A percentile compares a stretch with the other conserved stretches of the same genome.
These are phyloP conservation scores for Abramis brama DNA, from an alignment of 2,113 vertebrate genomes.

Conservation along the genomic window DNA sequence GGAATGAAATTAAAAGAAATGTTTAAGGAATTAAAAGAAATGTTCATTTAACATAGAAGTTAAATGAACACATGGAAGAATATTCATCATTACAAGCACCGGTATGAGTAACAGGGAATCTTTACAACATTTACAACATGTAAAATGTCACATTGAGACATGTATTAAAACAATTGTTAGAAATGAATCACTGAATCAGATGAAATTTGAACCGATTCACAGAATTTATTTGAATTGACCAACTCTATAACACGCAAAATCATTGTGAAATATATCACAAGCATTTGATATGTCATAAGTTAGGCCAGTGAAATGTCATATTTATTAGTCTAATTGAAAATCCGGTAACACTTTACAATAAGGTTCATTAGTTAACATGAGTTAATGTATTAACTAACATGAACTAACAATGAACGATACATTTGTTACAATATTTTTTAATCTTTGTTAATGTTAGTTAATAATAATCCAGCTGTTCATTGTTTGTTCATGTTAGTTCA, in stretches of 20 bases:
- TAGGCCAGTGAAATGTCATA: no score
- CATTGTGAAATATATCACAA: no score
- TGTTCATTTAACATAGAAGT: not conserved
- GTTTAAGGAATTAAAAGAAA: not conserved
- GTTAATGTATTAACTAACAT: no score
- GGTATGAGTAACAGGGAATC: not conserved
- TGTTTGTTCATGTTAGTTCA: no score
- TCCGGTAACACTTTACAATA: not conserved
- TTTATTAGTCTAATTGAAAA: not conserved
- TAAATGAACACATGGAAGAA: not conserved
- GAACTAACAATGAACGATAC: no score
- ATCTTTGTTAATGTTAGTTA: no score
- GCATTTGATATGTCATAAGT: no score
- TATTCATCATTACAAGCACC: not conserved
- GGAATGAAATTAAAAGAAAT: not conserved
- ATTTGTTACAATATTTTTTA: no score
- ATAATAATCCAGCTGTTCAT: no score
- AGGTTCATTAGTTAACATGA: no score
- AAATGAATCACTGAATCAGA: not conserved
- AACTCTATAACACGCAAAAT: no score
- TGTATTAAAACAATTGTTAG: no score
- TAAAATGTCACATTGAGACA: not conserved
- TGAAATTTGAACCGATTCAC: not conserved
- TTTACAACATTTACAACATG: not conserved
- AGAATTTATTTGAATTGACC: not conserved